These are phyloP conservation scores for Neotoxoptera formosana DNA, from an alignment of 1,140 invertebrate genomes.

Conservation along the genomic window DNA sequence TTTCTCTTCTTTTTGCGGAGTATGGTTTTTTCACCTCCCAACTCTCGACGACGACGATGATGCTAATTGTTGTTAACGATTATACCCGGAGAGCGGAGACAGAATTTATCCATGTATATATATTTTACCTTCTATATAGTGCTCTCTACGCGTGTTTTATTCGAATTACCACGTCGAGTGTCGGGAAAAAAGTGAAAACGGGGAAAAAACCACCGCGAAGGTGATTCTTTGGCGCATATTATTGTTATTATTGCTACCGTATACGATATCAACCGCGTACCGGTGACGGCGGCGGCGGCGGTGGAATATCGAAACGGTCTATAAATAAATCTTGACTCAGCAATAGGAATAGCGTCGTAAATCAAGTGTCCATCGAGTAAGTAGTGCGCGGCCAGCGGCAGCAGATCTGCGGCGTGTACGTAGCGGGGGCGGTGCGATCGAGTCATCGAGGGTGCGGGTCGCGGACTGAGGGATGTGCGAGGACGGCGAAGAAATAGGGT, in stretches of 20 bases:
- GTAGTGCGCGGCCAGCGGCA: not conserved
- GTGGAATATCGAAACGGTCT: not conserved
- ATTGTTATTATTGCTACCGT: not conserved
- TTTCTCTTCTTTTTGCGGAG: not conserved
- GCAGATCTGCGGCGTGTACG: not conserved
- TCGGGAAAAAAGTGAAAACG: not conserved
- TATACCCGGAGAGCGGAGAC: too few species aligned
- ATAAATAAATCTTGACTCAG: conserved; percentile 38
- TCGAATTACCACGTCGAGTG: not conserved
- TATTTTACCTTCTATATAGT: not conserved
- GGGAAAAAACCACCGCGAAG: not conserved
- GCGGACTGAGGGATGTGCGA: not conserved
- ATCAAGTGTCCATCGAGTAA: conserved; percentile 15
- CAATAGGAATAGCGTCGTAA: conserved; percentile 29
- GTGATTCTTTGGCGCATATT: not conserved
- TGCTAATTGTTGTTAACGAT: not conserved
- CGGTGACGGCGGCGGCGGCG: not conserved
- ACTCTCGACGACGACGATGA: not conserved
- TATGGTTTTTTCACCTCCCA: not conserved
- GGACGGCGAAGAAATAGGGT: not conserved
- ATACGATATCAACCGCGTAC: not conserved
- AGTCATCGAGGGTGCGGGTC: not conserved
- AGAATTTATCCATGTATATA: too few species aligned
- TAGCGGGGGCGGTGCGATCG: not conserved
- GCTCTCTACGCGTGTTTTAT: not conserved